Base-by-base conservation (phyloP, 1,140 invertebrate genomes). In the Diprion similis region DNA sequence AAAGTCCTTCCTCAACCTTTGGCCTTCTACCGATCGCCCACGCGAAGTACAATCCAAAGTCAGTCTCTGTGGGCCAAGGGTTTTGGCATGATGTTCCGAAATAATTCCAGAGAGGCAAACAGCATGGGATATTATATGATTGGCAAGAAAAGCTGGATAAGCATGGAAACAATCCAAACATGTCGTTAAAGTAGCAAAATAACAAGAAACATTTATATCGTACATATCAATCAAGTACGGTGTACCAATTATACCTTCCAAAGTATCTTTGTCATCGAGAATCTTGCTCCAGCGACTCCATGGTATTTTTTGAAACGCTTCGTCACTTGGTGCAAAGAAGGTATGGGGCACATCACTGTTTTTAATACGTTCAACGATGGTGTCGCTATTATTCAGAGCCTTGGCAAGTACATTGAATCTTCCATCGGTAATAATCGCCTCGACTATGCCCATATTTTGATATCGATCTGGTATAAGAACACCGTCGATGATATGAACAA, bases 401-500 rank as follows among this genome's bases (percentile, higher is more conserved):
- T 90, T 85, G 46, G 90, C 87, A 76, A 91, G 84, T 72, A 91
- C 84, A 18, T 88, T 83, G 73, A 92, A 90, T 46, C 90, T 88
- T 68, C 91, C 90, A 78, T 90, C 89, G 80, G 90, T 81, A 13
- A 89, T 79, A 46, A 90, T 45, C 1, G 83, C 76, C 71, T 89
- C 83, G 77, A 90, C 89, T 73, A 89, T 87, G 2, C 88, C 87
- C 15, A 88, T 80, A 78, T 90, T 90, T 73, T 75, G 83, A 24
- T 86, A 81, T 15, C 86, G 84, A 47, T 90, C 87, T 0, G 92
- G 93, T 72, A 92, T 90, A 67, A 94, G 84, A 17, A 94, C 83
- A 10, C 88, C 88, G 78, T 93, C 92, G 46, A 94, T 91, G 0
- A 94, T 84, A 80, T 94, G 93, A 8, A 94, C 87, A 0, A 94